A percentile compares a stretch with the other conserved stretches of the same genome.
Evolutionary conservation across 1,140 invertebrate genomes (phyloP).

Genomic region (Thaumetopoea pityocampa): DNA sequence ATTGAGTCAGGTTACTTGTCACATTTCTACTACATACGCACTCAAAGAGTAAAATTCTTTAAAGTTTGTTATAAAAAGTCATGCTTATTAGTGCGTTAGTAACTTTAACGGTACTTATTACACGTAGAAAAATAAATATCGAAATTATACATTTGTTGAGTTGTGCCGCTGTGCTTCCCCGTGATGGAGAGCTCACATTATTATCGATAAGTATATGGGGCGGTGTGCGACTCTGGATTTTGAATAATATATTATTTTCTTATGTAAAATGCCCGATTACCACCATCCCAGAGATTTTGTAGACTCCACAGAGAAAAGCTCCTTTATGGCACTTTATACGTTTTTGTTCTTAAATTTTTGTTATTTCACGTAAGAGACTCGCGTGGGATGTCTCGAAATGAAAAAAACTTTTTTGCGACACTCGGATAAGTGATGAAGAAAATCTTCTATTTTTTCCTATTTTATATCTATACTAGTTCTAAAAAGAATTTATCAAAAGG

Average conservation of each 20-base stretch:
- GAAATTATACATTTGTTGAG: conserved; percentile 11
- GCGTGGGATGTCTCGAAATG: conserved; percentile 22
- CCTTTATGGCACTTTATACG: conserved; percentile 67
- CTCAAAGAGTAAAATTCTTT: no score
- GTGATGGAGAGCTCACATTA: conserved; percentile 48
- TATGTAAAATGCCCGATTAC: conserved; percentile 74
- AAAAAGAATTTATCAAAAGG: no score
- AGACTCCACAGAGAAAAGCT: conserved; percentile 51
- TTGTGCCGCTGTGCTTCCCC: conserved; percentile 14
- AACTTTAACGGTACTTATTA: no score
- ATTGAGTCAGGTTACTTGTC: no score
- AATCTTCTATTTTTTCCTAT: no score
- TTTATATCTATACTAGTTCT: no score
- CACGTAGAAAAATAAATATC: conserved; percentile 7
- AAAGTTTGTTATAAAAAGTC: no score
- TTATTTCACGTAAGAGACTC: conserved; percentile 31
- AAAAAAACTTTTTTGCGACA: conserved; percentile 28
- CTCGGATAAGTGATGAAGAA: conserved; percentile 12
- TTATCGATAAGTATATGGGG: conserved; percentile 68
- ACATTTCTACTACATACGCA: no score
- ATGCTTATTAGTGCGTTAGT: no score
- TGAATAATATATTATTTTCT: conserved; percentile 75
- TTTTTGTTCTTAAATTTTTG: conserved; percentile 62
- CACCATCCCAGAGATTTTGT: conserved; percentile 62
- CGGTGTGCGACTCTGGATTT: conserved; percentile 58